Conservation (phyloP, 1,140 invertebrate genomes). For the Diplogasteroides magnus region DNA sequence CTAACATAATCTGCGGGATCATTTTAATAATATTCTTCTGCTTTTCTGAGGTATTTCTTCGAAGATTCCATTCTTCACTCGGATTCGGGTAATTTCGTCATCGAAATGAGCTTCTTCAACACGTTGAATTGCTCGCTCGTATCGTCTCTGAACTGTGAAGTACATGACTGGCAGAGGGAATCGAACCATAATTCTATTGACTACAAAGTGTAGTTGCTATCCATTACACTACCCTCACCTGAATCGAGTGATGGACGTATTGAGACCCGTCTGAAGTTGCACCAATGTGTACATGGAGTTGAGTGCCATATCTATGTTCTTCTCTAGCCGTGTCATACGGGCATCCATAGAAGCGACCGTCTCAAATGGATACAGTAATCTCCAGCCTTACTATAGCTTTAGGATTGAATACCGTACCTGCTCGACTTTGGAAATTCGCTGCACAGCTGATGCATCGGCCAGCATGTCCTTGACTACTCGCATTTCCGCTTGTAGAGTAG, state of each 20-base stretch:
- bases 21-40: too few relatives aligned
- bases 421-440: conserved; percentile 12
- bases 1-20: too few relatives aligned
- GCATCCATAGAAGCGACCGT: conserved; percentile 35
- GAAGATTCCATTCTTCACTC: too few relatives aligned
- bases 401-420: conserved; percentile 20
- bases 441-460: conserved; percentile 9
- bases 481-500: conserved; percentile 9
- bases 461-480: conserved; percentile 23
- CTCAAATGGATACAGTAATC: conserved; percentile 27
- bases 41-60: too few relatives aligned
- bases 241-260: conserved; percentile 34
- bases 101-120: too few relatives aligned
- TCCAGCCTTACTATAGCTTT: conserved; percentile 6
- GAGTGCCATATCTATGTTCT: conserved; percentile 53
- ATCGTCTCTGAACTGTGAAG: too few relatives aligned
- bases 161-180: too few relatives aligned
- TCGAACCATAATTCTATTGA: too few relatives aligned
- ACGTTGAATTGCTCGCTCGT: too few relatives aligned
- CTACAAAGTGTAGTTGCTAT: too few relatives aligned
- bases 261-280: conserved; percentile 52
- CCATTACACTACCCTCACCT: too few relatives aligned
- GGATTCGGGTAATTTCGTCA: too few relatives aligned
- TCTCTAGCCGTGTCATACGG: conserved; percentile 46
- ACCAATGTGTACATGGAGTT: conserved; percentile 48